phyloP scores from a whole-genome alignment of 2,113 vertebrate species.

The Nicator chloris region DNA sequence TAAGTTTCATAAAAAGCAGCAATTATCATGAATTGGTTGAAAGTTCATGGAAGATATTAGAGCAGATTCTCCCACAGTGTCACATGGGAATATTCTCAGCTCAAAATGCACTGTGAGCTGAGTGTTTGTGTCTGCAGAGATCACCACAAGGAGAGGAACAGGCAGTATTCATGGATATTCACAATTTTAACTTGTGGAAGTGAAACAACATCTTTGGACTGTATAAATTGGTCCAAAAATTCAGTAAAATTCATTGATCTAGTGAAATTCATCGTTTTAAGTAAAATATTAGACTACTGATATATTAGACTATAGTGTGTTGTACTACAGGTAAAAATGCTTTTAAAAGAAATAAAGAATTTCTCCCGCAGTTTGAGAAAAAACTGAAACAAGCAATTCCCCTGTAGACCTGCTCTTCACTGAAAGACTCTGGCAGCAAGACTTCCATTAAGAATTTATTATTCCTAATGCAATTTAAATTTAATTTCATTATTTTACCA shows the following conservation, averaged over 20 bases:
- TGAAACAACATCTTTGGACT: neutral
- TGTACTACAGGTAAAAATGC: neutral
- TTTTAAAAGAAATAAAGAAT: neutral
- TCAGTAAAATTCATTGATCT: neutral
- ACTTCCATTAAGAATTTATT: neutral
- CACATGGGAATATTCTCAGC: neutral
- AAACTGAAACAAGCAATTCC: neutral
- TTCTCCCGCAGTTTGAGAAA: neutral
- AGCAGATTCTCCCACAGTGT: neutral
- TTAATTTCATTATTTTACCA: neutral
- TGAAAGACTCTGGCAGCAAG: slow-evolving; percentile 1
- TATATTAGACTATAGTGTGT: neutral
- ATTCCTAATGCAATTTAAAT: slow-evolving; percentile 15
- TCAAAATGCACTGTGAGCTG: neutral
- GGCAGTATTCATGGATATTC: neutral
- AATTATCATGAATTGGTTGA: neutral
- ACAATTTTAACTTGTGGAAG: neutral
- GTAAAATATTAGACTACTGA: neutral
- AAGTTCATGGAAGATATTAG: neutral
- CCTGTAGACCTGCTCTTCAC: neutral
- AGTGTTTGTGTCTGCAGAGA: neutral
- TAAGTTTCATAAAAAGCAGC: neutral
- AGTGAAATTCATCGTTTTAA: neutral
- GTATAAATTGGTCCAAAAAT: neutral
- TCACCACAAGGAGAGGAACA: neutral